Percentiles rank a stretch among this genome's conserved stretches.
phyloP scores from a whole-genome alignment of 2,888 invertebrate genomes.

The Chloroclystis v-ata region DNA sequence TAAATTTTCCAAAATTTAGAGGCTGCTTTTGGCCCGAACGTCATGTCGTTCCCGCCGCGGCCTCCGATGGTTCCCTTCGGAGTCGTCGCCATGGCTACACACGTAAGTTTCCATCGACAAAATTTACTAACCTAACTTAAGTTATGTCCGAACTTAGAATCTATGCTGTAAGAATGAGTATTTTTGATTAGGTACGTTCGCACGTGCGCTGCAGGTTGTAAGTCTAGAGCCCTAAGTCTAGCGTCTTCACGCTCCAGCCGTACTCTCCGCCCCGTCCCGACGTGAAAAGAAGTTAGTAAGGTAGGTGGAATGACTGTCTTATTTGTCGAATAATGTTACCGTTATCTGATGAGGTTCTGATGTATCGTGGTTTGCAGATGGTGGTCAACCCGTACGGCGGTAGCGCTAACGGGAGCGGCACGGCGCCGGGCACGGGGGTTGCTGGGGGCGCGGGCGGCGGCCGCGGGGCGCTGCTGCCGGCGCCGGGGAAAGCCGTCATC shows the following conservation, averaged over 20 bases:
- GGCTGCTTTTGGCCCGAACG: slow-evolving; percentile 16
- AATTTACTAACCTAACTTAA: slow-evolving; percentile 34
- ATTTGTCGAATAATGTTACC: too few species aligned
- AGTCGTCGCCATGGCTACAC: slow-evolving; percentile 85
- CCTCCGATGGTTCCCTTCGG: slow-evolving; percentile 88
- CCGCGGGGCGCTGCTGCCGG: slow-evolving; percentile 44
- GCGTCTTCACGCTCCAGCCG: too few species aligned
- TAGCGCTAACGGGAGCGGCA: slow-evolving; percentile 20
- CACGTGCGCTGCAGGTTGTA: neutral
- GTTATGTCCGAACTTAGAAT: neutral
- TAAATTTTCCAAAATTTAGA: slow-evolving; percentile 23
- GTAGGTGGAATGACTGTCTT: too few species aligned
- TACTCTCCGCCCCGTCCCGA: too few species aligned
- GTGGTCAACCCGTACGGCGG: slow-evolving; percentile 65
- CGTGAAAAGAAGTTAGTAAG: too few species aligned
- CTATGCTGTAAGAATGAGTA: neutral
- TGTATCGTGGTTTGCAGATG: slow-evolving; percentile 40
- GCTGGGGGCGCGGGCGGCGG: slow-evolving; percentile 27
- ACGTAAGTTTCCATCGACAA: slow-evolving; percentile 74
- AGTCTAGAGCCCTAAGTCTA: neutral
- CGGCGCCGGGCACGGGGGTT: slow-evolving; percentile 19
- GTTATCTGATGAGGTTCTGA: too few species aligned
- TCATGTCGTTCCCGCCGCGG: slow-evolving; percentile 94
- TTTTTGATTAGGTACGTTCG: too few species aligned
- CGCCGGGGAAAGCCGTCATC: slow-evolving; percentile 46